A percentile compares a stretch with the other conserved stretches of the same genome.
Evolutionary conservation across 2,797 vertebrate genomes (phyloP).

Genomic region (Cossypha caffra): DNA sequence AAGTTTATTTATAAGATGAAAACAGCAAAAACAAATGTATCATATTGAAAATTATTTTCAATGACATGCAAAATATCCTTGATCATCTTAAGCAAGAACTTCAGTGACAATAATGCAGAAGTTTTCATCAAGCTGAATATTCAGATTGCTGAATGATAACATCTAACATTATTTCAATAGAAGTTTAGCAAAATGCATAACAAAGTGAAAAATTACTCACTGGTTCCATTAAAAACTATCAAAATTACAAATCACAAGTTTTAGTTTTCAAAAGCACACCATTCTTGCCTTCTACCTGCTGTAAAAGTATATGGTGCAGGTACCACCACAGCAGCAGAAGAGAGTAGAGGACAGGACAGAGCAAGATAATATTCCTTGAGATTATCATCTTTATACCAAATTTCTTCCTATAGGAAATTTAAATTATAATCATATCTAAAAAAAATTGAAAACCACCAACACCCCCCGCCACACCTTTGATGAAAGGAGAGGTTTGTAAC

Average conservation of each 20-base stretch:
- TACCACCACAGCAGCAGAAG: not conserved
- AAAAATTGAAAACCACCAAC: not conserved
- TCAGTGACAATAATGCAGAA: not conserved
- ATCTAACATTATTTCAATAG: not conserved
- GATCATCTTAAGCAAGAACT: not conserved
- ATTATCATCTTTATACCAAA: not conserved
- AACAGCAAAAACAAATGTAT: not conserved
- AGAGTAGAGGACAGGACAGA: not conserved
- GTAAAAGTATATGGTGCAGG: accelerated
- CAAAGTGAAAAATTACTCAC: not conserved
- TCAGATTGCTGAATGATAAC: not conserved
- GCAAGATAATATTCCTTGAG: not conserved
- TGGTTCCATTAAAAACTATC: not conserved
- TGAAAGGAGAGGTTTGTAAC: not conserved
- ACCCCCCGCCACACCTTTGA: not conserved
- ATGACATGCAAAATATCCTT: not conserved
- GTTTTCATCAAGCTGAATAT: not conserved
- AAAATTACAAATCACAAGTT: not conserved
- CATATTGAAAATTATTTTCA: not conserved
- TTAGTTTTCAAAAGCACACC: not conserved
- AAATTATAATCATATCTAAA: not conserved
- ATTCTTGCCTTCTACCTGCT: not conserved
- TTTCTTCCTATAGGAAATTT: not conserved
- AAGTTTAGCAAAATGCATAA: not conserved
- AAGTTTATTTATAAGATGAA: not conserved